A percentile compares a stretch with the other conserved stretches of the same genome.
These are phyloP conservation scores for Molossus alvarezi DNA, from an alignment of 2,797 vertebrate species.

Conservation along the genomic window DNA sequence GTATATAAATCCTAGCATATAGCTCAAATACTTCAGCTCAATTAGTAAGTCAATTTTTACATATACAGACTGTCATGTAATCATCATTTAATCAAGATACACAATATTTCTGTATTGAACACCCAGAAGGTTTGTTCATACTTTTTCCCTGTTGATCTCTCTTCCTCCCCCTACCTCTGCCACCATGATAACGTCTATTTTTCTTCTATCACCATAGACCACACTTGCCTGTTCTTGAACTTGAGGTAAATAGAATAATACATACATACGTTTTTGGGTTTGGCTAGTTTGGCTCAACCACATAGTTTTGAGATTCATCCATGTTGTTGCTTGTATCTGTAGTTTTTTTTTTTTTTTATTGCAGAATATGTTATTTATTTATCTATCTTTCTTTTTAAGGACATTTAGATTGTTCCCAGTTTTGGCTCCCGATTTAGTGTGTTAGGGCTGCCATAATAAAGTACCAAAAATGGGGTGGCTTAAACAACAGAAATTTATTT, in stretches of 20 bases:
- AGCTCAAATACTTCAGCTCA: conserved; percentile 2
- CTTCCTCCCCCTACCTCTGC: background rate
- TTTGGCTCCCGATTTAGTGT: background rate
- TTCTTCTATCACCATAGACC: background rate
- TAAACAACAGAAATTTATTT: background rate
- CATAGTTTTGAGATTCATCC: conserved; percentile 31
- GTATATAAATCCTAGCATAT: background rate
- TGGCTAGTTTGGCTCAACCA: conserved; percentile 20
- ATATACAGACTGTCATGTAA: background rate
- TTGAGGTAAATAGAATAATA: conserved; percentile 29
- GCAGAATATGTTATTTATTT: conserved; percentile 7
- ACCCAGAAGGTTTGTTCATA: background rate
- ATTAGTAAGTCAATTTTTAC: background rate
- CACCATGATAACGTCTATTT: background rate
- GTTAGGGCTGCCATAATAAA: background rate
- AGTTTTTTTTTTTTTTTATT: background rate
- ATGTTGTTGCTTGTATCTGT: background rate
- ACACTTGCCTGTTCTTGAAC: background rate
- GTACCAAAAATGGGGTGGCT: background rate
- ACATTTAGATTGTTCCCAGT: background rate
- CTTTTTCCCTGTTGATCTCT: background rate
- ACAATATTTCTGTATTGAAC: background rate
- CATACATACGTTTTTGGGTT: background rate
- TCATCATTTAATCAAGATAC: conserved; percentile 32
- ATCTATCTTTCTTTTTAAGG: conserved; percentile 51